A percentile compares a stretch with the other conserved stretches of the same genome.
These are phyloP conservation scores for Dasypolia templi DNA, from an alignment of 2,888 invertebrate genomes.

Conservation along the genomic window DNA sequence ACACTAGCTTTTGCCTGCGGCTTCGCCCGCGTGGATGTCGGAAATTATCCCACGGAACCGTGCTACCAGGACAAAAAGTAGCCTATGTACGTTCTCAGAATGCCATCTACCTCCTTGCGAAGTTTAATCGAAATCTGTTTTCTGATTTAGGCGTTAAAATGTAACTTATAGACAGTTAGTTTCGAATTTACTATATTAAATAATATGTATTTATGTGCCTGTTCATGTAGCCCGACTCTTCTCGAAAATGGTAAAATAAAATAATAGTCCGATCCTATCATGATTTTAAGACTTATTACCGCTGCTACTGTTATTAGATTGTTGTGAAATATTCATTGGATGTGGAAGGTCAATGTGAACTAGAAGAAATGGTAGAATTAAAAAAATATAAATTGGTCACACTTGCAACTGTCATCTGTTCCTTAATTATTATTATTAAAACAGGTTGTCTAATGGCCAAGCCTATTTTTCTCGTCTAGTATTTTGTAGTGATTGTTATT, in stretches of 20 bases:
- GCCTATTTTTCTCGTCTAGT: constrained; percentile 86
- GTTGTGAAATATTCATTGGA: not conserved
- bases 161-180: no score
- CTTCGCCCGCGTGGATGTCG: no score
- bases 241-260: no score
- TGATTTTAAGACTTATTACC: not conserved
- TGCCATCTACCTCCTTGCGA: no score
- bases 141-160: no score
- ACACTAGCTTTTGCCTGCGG: no score
- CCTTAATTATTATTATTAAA: constrained; percentile 82
- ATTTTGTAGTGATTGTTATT: constrained; percentile 78
- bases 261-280: not conserved
- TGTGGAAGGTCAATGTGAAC: constrained; percentile 3
- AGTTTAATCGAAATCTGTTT: no score
- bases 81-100: no score
- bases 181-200: no score
- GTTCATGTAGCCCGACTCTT: not conserved
- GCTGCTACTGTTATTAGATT: not conserved
- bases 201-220: no score
- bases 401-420: constrained; percentile 71
- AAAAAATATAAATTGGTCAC: constrained; percentile 62
- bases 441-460: constrained; percentile 88
- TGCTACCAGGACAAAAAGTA: no score
- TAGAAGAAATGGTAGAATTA: constrained; percentile 38
- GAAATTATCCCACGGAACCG: no score